phyloP scores from a whole-genome alignment of 2,797 vertebrate species.

The Rhinatrema bivittatum region DNA sequence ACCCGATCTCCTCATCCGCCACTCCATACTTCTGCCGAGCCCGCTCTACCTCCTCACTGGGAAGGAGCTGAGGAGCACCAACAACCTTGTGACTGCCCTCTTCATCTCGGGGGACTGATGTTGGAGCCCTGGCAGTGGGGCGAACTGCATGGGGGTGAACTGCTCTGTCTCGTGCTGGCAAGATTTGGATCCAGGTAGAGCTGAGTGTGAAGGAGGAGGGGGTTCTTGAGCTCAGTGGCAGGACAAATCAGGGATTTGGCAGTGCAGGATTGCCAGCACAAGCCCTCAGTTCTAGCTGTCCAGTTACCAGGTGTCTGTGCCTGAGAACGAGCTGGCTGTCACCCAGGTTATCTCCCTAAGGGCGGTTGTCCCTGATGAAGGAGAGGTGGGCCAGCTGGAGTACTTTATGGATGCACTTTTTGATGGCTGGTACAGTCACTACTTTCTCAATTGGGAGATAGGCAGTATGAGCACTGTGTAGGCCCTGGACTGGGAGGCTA shows the following conservation, averaged over 20 bases:
- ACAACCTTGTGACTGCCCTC: neutral
- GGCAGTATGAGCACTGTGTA: conserved; percentile 75
- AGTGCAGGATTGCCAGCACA: conserved; percentile 59
- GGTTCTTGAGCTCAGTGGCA: neutral
- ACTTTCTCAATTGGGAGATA: conserved; percentile 72
- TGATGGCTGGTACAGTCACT: conserved; percentile 80
- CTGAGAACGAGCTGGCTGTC: conserved; percentile 83
- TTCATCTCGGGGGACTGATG: neutral
- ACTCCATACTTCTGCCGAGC: neutral
- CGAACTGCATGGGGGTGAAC: neutral
- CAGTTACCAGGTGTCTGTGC: conserved; percentile 86
- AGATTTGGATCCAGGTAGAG: conserved; percentile 23
- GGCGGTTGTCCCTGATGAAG: conserved; percentile 83
- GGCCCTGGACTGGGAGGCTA: conserved; percentile 82
- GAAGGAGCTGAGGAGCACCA: neutral
- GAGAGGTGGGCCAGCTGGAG: conserved; percentile 77
- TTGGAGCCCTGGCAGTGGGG: neutral
- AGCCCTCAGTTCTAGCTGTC: conserved; percentile 82
- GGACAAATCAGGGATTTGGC: conserved; percentile 34
- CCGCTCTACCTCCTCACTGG: neutral
- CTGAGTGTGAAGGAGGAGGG: neutral
- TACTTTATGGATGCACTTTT: conserved; percentile 89
- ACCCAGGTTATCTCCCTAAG: conserved; percentile 80
- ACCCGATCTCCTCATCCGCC: neutral
- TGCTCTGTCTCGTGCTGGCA: neutral